phyloP scores from a whole-genome alignment of 2,797 vertebrate genomes.

The Neoniphon sammara region DNA sequence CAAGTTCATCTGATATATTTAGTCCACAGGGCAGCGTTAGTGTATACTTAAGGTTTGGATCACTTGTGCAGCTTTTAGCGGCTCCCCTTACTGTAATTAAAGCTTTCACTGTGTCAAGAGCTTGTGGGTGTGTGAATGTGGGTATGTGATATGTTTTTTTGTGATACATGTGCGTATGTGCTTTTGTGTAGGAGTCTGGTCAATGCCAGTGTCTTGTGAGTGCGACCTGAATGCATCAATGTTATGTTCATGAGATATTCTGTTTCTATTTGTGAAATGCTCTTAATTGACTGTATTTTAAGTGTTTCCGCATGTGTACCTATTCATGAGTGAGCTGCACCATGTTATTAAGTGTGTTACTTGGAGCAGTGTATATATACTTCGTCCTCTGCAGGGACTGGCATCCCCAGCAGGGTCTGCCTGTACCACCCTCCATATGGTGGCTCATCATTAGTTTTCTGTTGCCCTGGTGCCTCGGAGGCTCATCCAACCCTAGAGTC shows the following conservation, averaged over 20 bases:
- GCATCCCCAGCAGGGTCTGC: constrained; percentile 71
- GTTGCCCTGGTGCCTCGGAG: constrained; percentile 62
- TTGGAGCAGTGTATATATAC: constrained; percentile 59
- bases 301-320: constrained; percentile 54
- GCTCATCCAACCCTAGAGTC: constrained; percentile 73
- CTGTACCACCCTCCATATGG: constrained; percentile 76
- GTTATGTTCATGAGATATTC: constrained; percentile 8
- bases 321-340: constrained; percentile 63
- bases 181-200: constrained; percentile 25
- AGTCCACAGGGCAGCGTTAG: constrained; percentile 60
- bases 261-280: constrained; percentile 32
- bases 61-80: constrained; percentile 69
- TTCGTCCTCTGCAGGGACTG: constrained; percentile 69
- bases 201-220: constrained; percentile 2
- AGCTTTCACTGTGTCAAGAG: constrained; percentile 64
- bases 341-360: constrained; percentile 70
- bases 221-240: constrained; percentile 45
- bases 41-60: constrained; percentile 80
- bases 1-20: constrained; percentile 71
- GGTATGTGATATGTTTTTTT: constrained; percentile 36
- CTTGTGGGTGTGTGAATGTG: constrained; percentile 62
- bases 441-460: constrained; percentile 78
- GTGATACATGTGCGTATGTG: constrained; percentile 32
- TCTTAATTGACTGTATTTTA: constrained; percentile 37
- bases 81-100: constrained; percentile 78